A percentile compares a stretch with the other conserved stretches of the same genome.
Evolutionary conservation across 2,888 invertebrate genomes (phyloP).

Genomic region (Julus scandinavius): DNA sequence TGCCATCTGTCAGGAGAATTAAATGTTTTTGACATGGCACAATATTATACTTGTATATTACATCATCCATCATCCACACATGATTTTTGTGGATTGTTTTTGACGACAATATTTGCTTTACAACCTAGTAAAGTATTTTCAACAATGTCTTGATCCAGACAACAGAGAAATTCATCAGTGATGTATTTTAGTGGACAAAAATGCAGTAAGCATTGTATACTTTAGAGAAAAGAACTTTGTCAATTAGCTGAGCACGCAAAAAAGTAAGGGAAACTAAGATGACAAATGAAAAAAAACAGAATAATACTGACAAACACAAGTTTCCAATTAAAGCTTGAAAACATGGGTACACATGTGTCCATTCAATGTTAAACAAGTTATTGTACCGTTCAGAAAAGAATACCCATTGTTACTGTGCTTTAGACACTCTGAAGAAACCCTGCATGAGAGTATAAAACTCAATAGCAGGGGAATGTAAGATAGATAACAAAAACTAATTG

Average conservation of each 20-base stretch:
- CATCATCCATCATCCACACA: too few species aligned
- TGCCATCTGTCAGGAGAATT: not conserved
- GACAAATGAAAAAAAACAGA: not conserved
- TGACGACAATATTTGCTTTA: too few species aligned
- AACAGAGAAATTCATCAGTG: not conserved
- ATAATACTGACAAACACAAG: not conserved
- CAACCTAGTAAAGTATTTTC: too few species aligned
- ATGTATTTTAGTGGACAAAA: not conserved
- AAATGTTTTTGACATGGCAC: not conserved
- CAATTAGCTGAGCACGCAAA: not conserved
- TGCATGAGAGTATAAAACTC: not conserved
- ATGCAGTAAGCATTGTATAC: not conserved
- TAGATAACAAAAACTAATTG: constrained; percentile 2
- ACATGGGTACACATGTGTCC: not conserved
- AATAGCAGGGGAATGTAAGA: not conserved
- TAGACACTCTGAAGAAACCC: not conserved
- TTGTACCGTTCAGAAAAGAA: not conserved
- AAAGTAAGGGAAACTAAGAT: not conserved
- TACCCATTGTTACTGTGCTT: not conserved
- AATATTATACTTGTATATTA: not conserved
- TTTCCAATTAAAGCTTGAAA: not conserved
- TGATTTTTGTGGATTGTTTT: too few species aligned
- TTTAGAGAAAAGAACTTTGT: not conserved
- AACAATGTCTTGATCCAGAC: not conserved
- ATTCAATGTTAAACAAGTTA: not conserved